Base-by-base conservation (phyloP, 2,888 invertebrate species). In the Busseola fusca region DNA sequence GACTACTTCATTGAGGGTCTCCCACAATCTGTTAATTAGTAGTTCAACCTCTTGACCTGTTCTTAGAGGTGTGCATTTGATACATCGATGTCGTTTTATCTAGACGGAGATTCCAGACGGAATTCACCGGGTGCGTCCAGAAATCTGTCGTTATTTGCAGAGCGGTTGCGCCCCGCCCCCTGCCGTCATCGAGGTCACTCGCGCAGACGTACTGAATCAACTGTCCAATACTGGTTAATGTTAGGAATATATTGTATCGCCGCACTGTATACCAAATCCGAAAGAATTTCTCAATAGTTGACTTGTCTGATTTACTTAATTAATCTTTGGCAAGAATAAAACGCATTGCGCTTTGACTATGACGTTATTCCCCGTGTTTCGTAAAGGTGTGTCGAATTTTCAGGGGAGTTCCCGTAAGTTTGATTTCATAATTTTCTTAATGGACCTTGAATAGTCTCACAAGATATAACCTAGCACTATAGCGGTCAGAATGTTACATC, bases 121-220 rank as follows among this genome's bases (percentile, higher is more conserved):
- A 83, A 86, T 84, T 88, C 76, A 83, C 86, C 86, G 90, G 87
- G 84, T 86, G 84, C 79, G 87, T 84, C 82, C 71, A 76, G 82
- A 84, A 87, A 86, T 84, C 79, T 78, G 84, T 86, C 84, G 84
- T 87, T 90, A 88, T 89, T 88, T 88, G 90, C 87, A 87, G 88
- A 87, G 81, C 79, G 66, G 80, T 74, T 75, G 74, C 77, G 88
- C 88, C 88, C 89, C 91, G 87, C 91, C 89, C 89, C 90, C 90
- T 87, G 84, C 84, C 84, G 87, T 87, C 88, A 91, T 89, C 89
- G 90, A 91, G 91, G 92, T 90, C 91, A 91, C 84, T 84, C 88
- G 92, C 91, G 91, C 89, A 88, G 89, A 89, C 88, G 87, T 89
- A 87, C 86, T 84, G 80, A 77, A 82, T 87, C 85, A 84, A 86